Evolutionary conservation across 2,888 invertebrate genomes (phyloP), one percentile per base, ranked within the genome.

Genomic region (Pyralis farinalis): DNA sequence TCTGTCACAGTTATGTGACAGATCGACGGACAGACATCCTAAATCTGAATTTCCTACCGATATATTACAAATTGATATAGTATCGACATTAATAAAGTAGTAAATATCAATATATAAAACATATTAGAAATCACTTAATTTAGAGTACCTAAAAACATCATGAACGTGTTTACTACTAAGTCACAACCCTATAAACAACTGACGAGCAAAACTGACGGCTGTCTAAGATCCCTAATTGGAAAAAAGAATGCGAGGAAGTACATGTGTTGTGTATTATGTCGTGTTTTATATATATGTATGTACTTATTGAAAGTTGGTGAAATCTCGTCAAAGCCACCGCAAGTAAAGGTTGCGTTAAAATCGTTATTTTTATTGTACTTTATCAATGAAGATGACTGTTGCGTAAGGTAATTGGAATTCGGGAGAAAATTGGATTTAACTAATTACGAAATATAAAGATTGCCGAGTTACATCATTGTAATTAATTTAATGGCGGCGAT

Each of bases 211-310:
- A 51, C 50, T 58, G 70, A 66, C 65, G 59, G 48, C 53, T 60
- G 65, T 58, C 62, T 55, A 27, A 61, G 58, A 53, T 52, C 46
- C 55, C 53, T 68, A 60, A 66, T 71, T 69, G 63, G 58, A 59
- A 58, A 46, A 45, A 46, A 40, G 40, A 47, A 45, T 50, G 44
- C 25, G 34, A 31, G 28, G 21, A 20, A 16, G 27, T 12, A 33
- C n/a, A 20, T 10, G 2, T 11, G 27, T n/a, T 10, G 2, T 11
- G 27, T n/a, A 35, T n/a, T 31, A 33, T 3, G 30, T 39, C 42
- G 34, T 28, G 31, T 12, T 31, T 31, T 6, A 16, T 16, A 20
- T 34, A 4, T 21, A 11, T 11, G 9, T 21, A 12, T 8, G 29
- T 37, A 37, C 30, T 27, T 8, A 25, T 25, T 10, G 30, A 37